A percentile compares a stretch with the other conserved stretches of the same genome.
Evolutionary conservation across 2,113 vertebrate genomes (phyloP).

Genomic region (Notiomystis cincta): DNA sequence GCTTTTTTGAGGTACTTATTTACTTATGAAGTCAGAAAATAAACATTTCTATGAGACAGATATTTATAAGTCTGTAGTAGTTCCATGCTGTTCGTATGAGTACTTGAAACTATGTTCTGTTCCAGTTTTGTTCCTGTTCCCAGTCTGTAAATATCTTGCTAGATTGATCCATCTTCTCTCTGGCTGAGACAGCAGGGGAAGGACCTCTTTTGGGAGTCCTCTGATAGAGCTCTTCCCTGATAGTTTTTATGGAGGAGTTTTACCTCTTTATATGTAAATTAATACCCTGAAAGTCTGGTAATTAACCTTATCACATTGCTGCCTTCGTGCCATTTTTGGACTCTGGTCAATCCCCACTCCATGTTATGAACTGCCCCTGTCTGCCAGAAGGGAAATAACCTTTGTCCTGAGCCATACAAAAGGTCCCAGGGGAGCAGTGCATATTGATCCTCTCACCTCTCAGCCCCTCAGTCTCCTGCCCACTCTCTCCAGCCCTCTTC

Average conservation of each 20-base stretch:
- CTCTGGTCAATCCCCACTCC: neutral
- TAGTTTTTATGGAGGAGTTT: neutral
- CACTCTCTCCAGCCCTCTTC: neutral
- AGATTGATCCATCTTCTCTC: neutral
- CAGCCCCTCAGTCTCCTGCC: neutral
- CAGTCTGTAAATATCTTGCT: neutral
- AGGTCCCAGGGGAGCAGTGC: neutral
- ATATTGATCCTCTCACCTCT: neutral
- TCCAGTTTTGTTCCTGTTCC: neutral
- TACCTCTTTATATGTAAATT: neutral
- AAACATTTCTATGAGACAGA: neutral
- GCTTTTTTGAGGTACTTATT: neutral
- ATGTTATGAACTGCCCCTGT: neutral
- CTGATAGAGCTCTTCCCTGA: neutral
- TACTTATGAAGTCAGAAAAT: neutral
- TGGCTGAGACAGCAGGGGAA: neutral
- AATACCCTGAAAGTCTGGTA: neutral
- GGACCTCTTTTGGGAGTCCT: neutral
- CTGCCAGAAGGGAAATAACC: neutral
- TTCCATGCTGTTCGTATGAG: neutral
- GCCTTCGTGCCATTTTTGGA: neutral
- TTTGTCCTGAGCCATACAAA: neutral
- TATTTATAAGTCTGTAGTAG: neutral
- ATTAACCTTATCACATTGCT: neutral
- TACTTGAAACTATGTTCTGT: neutral